A percentile compares a stretch with the other conserved stretches of the same genome.
Evolutionary conservation across 2,113 vertebrate genomes (phyloP).

Genomic region (Pseudopodoces humilis): DNA sequence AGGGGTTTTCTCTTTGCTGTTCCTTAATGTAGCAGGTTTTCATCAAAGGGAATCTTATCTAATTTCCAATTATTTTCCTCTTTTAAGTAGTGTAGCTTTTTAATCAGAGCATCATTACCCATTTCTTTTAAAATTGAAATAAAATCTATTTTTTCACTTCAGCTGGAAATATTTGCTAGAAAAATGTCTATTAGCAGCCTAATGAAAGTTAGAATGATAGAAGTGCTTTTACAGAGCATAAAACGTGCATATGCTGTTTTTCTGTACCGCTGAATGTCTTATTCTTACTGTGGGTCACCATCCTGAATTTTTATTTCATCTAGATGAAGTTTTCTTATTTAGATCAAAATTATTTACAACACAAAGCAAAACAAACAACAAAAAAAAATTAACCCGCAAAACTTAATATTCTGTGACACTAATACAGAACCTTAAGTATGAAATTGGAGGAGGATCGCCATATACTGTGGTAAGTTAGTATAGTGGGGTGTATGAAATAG

Average conservation of each 20-base stretch:
- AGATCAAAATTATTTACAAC: neutral
- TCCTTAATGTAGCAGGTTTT: neutral
- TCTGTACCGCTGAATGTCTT: neutral
- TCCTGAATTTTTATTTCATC: neutral
- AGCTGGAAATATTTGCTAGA: neutral
- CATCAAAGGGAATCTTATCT: neutral
- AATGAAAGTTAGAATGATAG: neutral
- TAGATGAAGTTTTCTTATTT: neutral
- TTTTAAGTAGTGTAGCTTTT: neutral
- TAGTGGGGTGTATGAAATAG: neutral
- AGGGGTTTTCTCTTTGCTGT: neutral
- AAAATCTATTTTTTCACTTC: neutral
- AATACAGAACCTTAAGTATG: neutral
- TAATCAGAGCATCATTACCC: neutral
- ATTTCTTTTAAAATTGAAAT: neutral
- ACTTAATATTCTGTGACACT: neutral
- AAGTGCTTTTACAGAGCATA: neutral
- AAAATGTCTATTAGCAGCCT: neutral
- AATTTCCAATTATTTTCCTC: neutral
- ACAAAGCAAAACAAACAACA: neutral
- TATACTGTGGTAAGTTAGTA: conserved; percentile 11
- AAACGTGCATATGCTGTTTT: neutral
- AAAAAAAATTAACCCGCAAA: neutral
- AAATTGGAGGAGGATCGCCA: neutral
- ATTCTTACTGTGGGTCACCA: neutral